Evolutionary conservation across 2,113 vertebrate genomes (phyloP).

Genomic region (Neopipo cinnamomea): DNA sequence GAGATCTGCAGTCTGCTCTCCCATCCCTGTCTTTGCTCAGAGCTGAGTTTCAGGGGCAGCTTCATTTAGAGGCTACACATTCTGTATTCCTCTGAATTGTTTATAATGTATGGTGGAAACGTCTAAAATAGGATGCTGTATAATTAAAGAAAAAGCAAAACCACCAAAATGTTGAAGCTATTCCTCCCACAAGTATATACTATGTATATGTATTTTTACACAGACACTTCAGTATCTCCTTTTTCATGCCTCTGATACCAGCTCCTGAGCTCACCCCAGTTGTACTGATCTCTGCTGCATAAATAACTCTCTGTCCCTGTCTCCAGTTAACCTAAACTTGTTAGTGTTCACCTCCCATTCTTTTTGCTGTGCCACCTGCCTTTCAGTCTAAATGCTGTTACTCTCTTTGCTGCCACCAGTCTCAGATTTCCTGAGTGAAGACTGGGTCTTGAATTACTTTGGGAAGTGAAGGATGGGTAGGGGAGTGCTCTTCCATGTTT

Average conservation of each 20-base stretch:
- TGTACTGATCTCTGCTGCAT: not conserved
- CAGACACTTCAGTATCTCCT: not conserved
- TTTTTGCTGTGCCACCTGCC: not conserved
- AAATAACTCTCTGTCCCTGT: not conserved
- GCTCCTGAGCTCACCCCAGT: not conserved
- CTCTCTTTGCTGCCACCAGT: not conserved
- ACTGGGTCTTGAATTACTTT: not conserved
- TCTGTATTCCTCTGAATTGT: not conserved
- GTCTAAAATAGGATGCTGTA: not conserved
- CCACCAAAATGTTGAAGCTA: not conserved
- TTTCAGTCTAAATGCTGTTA: not conserved
- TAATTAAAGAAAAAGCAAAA: conserved; percentile 4
- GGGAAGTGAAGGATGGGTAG: not conserved
- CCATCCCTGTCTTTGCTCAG: not conserved
- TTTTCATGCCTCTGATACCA: not conserved
- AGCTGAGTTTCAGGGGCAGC: not conserved
- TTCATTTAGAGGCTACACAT: not conserved
- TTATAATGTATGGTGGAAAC: not conserved
- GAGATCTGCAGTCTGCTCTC: not conserved
- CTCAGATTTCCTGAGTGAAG: not conserved
- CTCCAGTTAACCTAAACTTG: not conserved
- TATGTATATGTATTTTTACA: not conserved
- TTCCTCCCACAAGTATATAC: not conserved
- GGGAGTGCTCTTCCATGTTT: not conserved
- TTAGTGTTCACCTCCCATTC: not conserved